Evolutionary conservation across 2,113 vertebrate genomes (phyloP).

Genomic region (Ptilonorhynchus violaceus): DNA sequence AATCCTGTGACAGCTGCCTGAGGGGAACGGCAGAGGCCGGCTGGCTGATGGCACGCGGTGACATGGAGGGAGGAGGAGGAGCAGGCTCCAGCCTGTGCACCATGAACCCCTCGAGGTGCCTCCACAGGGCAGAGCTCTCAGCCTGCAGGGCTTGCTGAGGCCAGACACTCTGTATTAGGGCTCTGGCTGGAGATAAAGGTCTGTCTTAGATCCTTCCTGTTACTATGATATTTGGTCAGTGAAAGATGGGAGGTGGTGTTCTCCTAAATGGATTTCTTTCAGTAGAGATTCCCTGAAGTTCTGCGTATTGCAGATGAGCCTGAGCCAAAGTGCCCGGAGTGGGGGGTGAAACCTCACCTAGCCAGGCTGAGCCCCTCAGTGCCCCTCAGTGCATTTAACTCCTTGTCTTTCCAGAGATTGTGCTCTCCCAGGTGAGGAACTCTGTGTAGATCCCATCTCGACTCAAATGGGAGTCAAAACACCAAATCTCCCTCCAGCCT

Average conservation of each 20-base stretch:
- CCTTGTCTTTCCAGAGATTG: not conserved
- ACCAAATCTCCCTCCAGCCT: not conserved
- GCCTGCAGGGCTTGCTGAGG: not conserved
- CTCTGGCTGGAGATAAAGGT: not conserved
- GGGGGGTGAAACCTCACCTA: not conserved
- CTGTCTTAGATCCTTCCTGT: not conserved
- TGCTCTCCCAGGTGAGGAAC: not conserved
- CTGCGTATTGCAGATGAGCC: not conserved
- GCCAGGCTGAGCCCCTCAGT: not conserved
- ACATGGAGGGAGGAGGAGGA: not conserved
- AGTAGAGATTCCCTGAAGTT: not conserved
- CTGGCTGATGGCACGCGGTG: not conserved
- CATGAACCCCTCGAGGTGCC: accelerated
- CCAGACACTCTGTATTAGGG: not conserved
- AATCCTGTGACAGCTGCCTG: not conserved
- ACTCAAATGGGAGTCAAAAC: not conserved
- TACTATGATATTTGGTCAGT: not conserved
- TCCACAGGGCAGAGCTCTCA: not conserved
- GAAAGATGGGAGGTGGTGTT: not conserved
- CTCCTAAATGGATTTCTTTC: not conserved
- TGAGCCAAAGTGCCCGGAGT: accelerated
- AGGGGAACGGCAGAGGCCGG: not conserved
- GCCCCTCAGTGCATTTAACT: not conserved
- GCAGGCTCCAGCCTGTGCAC: accelerated
- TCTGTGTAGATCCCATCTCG: not conserved